phyloP scores from a whole-genome alignment of 2,113 vertebrate genomes.

The Poeciliopsis prolifica region DNA sequence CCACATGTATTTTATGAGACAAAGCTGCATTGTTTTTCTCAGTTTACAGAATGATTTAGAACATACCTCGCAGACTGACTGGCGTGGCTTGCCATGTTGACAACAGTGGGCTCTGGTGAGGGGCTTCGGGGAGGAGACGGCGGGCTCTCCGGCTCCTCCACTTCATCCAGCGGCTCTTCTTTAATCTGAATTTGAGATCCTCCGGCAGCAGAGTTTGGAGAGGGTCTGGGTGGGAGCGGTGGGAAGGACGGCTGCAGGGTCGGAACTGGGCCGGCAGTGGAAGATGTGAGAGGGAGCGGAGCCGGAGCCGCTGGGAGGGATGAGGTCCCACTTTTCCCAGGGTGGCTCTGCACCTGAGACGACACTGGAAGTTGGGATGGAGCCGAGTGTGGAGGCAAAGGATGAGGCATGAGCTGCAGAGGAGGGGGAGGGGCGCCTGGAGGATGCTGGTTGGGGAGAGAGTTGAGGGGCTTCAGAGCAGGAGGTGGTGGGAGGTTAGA shows the following conservation, averaged over 20 bases:
- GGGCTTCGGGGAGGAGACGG: constrained; percentile 90
- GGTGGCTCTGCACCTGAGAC: constrained; percentile 87
- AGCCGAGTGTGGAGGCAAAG: constrained; percentile 83
- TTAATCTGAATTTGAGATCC: constrained; percentile 87
- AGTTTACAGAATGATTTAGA: background rate
- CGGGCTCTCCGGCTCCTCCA: constrained; percentile 90
- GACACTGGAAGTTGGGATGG: constrained; percentile 87
- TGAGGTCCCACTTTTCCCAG: constrained; percentile 75
- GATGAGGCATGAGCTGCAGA: constrained; percentile 94
- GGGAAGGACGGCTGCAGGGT: constrained; percentile 79
- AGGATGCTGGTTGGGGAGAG: constrained; percentile 90
- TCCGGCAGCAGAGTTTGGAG: constrained; percentile 56
- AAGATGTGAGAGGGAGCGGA: constrained; percentile 72
- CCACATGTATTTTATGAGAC: background rate
- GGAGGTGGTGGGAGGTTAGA: constrained; percentile 94
- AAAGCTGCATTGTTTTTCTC: background rate
- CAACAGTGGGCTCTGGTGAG: constrained; percentile 91
- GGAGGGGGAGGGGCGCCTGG: constrained; percentile 93
- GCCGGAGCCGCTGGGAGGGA: constrained; percentile 78
- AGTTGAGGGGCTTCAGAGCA: constrained; percentile 92
- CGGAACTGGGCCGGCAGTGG: constrained; percentile 70
- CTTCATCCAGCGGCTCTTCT: constrained; percentile 93
- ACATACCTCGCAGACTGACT: constrained; percentile 94
- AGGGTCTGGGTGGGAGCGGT: constrained; percentile 71
- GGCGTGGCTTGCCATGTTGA: constrained; percentile 92